Conservation (phyloP, 2,797 vertebrate species). For the Spatula versicolor region DNA sequence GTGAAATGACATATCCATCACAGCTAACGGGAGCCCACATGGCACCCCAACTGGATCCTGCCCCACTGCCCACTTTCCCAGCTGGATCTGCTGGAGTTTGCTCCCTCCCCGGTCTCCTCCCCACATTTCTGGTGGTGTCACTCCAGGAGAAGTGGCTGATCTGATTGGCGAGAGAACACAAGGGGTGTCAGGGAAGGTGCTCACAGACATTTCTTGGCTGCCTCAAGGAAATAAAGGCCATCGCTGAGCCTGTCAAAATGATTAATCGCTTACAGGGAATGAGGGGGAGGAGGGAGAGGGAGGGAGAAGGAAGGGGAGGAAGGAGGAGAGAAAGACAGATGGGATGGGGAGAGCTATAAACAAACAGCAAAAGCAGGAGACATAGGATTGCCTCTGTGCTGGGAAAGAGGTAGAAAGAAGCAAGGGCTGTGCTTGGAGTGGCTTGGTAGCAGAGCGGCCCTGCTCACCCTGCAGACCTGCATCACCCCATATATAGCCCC, state of each 20-base stretch:
- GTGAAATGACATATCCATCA: constrained; percentile 42
- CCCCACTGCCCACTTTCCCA: constrained; percentile 20
- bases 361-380: constrained; percentile 70
- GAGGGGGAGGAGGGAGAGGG: constrained; percentile 66
- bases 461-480: background rate
- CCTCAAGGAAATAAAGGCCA: constrained; percentile 80
- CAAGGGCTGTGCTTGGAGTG: background rate
- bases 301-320: constrained; percentile 51
- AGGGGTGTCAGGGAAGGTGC: constrained; percentile 74
- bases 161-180: constrained; percentile 63
- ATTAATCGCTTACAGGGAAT: constrained; percentile 77
- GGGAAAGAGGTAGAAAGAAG: constrained; percentile 2
- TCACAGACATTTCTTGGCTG: constrained; percentile 76
- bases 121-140: constrained; percentile 28
- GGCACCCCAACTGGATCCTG: constrained; percentile 16
- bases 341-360: constrained; percentile 66
- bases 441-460: too few relatives aligned
- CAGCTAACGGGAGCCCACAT: background rate
- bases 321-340: constrained; percentile 67
- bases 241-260: constrained; percentile 76
- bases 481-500: background rate
- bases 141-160: constrained; percentile 45
- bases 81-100: constrained; percentile 25
- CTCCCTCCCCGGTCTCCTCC: background rate
- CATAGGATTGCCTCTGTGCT: background rate